These are phyloP conservation scores for Bactericera cockerelli DNA, from an alignment of 1,140 invertebrate genomes.

Conservation along the genomic window DNA sequence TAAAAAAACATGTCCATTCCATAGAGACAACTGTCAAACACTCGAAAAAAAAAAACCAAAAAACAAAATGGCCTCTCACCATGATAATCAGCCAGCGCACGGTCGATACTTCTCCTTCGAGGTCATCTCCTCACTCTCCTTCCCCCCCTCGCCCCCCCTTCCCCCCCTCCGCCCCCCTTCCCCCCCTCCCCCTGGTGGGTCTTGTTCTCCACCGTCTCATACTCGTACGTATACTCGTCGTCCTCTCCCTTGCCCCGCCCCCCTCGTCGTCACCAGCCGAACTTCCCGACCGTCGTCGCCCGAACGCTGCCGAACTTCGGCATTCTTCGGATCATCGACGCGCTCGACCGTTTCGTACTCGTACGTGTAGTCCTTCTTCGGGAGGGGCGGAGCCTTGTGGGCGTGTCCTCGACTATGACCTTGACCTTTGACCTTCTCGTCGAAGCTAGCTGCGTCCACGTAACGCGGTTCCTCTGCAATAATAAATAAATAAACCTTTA, in stretches of 20 bases:
- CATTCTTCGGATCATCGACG: neutral
- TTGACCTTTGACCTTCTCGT: too few species aligned
- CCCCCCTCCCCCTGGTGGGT: neutral
- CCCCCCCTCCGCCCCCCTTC: neutral
- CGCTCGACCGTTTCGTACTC: neutral
- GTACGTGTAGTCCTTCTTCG: neutral
- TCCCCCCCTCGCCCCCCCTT: neutral
- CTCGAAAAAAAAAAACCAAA: too few species aligned
- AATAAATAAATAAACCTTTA: too few species aligned
- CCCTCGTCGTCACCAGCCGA: neutral
- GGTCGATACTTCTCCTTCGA: too few species aligned
- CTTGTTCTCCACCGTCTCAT: neutral
- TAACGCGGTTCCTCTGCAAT: too few species aligned
- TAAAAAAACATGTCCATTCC: too few species aligned
- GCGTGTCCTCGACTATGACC: too few species aligned
- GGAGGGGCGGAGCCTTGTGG: too few species aligned
- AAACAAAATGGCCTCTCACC: too few species aligned
- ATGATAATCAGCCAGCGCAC: too few species aligned
- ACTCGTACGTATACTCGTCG: neutral
- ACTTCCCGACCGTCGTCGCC: neutral
- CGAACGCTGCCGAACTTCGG: neutral
- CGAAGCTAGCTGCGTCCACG: too few species aligned
- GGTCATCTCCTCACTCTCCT: neutral
- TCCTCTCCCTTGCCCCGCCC: neutral
- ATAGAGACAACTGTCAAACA: too few species aligned